A percentile compares a stretch with the other conserved stretches of the same genome.
Conservation (phyloP, 2,797 vertebrate genomes). For the Gymnoscopelus microlampas region DNA sequence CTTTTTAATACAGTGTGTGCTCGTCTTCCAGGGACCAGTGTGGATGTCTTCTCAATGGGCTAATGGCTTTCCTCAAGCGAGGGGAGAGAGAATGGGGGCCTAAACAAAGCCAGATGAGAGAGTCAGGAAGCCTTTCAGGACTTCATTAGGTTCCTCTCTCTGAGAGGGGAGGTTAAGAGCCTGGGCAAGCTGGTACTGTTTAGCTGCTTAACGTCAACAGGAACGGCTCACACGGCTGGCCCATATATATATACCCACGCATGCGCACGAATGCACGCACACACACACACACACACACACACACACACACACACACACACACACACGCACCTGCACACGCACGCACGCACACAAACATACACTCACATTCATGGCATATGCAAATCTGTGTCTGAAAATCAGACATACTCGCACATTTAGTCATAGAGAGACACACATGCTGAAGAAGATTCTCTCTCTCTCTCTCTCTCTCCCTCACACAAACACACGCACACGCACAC, state of each 20-base stretch:
- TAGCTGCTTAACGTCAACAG: conserved; percentile 86
- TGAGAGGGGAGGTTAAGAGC: conserved; percentile 81
- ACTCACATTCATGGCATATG: neutral
- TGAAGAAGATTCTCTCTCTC: too few species aligned
- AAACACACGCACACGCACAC: conserved; percentile 7
- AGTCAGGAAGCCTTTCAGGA: conserved; percentile 88
- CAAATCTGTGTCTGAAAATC: neutral
- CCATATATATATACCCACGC: conserved; percentile 48
- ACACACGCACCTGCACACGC: conserved; percentile 26
- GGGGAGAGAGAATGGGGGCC: conserved; percentile 57
- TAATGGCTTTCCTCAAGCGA: conserved; percentile 84
- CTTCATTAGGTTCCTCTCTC: conserved; percentile 83
- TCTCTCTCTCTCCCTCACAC: neutral
- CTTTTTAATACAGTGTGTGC: conserved; percentile 29
- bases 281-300: conserved; percentile 12
- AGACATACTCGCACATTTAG: neutral
- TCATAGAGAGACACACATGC: neutral
- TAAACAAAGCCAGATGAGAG: conserved; percentile 87
- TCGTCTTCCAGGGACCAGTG: conserved; percentile 61
- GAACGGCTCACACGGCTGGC: conserved; percentile 82
- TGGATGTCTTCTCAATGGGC: conserved; percentile 74
- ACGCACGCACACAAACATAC: neutral
- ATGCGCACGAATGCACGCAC: conserved; percentile 19
- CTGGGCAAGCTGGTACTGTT: conserved; percentile 86
- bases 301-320: conserved; percentile 28